Evolutionary conservation across 2,888 invertebrate genomes (phyloP).

Genomic region (Lottia scabra): DNA sequence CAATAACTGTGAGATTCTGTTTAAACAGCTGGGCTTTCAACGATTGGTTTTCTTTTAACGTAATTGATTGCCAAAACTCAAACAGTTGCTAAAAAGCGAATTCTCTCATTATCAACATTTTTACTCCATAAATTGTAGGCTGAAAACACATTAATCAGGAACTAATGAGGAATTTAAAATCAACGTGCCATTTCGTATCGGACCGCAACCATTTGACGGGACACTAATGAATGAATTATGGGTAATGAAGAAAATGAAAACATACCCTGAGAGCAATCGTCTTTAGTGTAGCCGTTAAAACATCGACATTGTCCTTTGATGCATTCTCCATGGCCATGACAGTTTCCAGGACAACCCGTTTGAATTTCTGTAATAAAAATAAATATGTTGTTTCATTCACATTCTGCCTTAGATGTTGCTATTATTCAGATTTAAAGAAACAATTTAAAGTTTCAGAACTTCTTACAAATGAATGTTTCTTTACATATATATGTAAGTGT

Average conservation of each 20-base stretch:
- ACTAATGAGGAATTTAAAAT: background rate
- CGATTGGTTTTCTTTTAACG: background rate
- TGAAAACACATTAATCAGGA: background rate
- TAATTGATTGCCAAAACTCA: background rate
- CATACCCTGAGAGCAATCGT: conserved; percentile 96
- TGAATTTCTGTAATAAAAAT: conserved; percentile 35
- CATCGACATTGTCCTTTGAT: conserved; percentile 92
- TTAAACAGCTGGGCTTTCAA: background rate
- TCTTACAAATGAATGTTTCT: too few relatives aligned
- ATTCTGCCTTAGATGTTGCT: too few relatives aligned
- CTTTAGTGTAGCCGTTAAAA: conserved; percentile 95
- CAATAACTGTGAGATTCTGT: background rate
- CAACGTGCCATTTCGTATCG: background rate
- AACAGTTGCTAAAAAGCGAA: background rate
- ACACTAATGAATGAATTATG: background rate
- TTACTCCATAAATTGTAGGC: background rate
- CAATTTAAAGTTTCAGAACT: too few relatives aligned
- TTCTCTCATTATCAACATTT: background rate
- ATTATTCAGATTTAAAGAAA: too few relatives aligned
- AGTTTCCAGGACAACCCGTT: conserved; percentile 86
- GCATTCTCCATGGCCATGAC: conserved; percentile 97
- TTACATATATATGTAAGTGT: too few relatives aligned
- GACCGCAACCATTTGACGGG: background rate
- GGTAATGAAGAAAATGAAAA: conserved; percentile 37
- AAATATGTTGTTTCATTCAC: background rate